Base-by-base conservation (phyloP, 2,888 invertebrate species). In the Cataglyphis livida region DNA sequence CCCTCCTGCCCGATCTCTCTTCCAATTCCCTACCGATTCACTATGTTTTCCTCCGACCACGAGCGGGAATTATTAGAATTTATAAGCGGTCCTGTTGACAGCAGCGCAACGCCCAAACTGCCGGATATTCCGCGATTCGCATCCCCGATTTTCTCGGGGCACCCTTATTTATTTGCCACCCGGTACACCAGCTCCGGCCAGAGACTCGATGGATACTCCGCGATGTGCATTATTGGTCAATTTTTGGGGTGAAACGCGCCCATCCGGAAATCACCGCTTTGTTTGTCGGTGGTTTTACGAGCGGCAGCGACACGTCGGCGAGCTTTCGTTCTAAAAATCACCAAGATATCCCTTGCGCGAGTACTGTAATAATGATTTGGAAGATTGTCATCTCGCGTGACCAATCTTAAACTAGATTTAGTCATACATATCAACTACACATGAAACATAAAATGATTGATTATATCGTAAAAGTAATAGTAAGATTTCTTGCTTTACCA, bases 201-300 rank as follows among this genome's bases (percentile, higher is more conserved):
- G 7, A 51, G 71, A 25, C 54, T 71, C 81, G 70, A 51, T 75
- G 87, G 81, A 84, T 84, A 86, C 84, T 82, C 38, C 88, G 85
- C 83, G 85, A 90, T 89, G 91, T 89, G 91, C 90, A 92, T 93
- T 93, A 92, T 92, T 91, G 93, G 93, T 93, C 92, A 93, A 93
- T 93, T 93, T 93, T 92, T 91, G 91, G 92, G 92, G 92, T 92
- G 91, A 91, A 91, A 92, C 87, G 90, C 93, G 92, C 89, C 92
- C 94, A 92, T 86, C 92, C 91, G 93, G 94, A 94, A 94, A 93
- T 94, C 91, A 94, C 94, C 92, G 92, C 93, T 94, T 94, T 94
- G 93, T 94, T 92, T 92, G 93, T 87, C 86, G 64, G 75, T 59
- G 82, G 85, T 85, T 89, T 89, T 90, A 87, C 87, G 86, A 86